Evolutionary conservation across 2,113 vertebrate genomes (phyloP), one percentile per base, ranked within the genome.

Genomic region (Rhipidura dahli): DNA sequence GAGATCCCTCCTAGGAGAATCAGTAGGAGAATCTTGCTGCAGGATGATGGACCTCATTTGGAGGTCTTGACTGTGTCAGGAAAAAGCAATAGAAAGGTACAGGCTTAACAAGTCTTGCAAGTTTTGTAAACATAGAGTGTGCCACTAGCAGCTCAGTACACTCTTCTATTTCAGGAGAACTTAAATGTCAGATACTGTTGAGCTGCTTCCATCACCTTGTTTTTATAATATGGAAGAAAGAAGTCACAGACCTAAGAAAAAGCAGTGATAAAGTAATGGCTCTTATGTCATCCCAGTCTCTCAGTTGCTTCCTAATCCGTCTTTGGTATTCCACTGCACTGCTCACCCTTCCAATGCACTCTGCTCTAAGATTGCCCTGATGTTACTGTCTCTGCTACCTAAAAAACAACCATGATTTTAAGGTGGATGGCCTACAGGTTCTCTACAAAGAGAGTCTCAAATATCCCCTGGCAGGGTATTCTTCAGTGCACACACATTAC

Each of bases 261-360:
- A 57, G 3, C 30, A 37, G 15, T 54, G 40, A 49, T 56, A 65
- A 94, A 83, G 10, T 78, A 70, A 63, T 39, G 6, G 7, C 1
- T 15, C 3, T 64, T 82, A 65, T 37, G 47, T 78, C 37, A 76
- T 54, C 27, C 76, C 51, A 39, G 16, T n/a, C 42, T 51, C 45
- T 65, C 50, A 54, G 33, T 5, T 30, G 8, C 23, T 88, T 90
- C 42, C 47, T 33, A 42, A 63, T 76, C 90, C 57, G 30, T 2
- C 4, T 45, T 33, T 35, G 20, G 8, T 63, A 9, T 75, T 81
- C 53, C 33, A 12, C 8, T 71, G 69, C 30, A 28, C 47, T 40
- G 15, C 33, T 78, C 30, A 35, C 27, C 12, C 6, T 75, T 35
- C n/a, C 65, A 68, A 11, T 0, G 0, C 22, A 42, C 59, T 59